These are phyloP conservation scores for Himalopsyche japonica DNA, from an alignment of 2,888 invertebrate genomes.

Conservation along the genomic window DNA sequence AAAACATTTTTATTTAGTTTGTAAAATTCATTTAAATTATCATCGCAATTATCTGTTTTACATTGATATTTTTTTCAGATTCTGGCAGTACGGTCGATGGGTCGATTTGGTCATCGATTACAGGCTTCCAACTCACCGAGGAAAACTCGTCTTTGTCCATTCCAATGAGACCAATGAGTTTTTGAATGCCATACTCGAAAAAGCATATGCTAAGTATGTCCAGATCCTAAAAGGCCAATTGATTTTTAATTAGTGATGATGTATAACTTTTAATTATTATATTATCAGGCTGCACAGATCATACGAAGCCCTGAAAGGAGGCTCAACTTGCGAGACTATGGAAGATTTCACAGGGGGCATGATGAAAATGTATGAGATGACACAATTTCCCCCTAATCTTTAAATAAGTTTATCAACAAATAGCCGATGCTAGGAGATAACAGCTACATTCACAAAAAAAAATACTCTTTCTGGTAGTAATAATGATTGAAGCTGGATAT, in stretches of 20 bases:
- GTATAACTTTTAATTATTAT: not conserved
- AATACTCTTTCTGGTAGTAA: too few relatives aligned
- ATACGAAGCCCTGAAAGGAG: constrained; percentile 96
- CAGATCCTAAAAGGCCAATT: not conserved
- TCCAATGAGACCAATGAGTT: constrained; percentile 89
- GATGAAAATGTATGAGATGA: constrained; percentile 89
- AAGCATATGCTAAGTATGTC: constrained; percentile 88
- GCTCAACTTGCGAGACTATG: constrained; percentile 97
- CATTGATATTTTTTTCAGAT: constrained; percentile 54
- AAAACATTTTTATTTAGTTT: too few relatives aligned
- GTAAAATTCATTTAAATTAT: not conserved
- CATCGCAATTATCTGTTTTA: not conserved
- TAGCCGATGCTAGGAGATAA: too few relatives aligned
- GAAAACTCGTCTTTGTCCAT: constrained; percentile 83
- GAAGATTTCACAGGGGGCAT: constrained; percentile 98
- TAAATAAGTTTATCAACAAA: constrained; percentile 62
- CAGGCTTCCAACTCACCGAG: constrained; percentile 82
- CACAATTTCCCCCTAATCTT: constrained; percentile 80
- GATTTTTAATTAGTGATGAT: not conserved
- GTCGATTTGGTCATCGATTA: constrained; percentile 93
- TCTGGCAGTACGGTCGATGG: constrained; percentile 96
- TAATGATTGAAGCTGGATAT: not conserved
- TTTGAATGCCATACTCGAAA: constrained; percentile 94
- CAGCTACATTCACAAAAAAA: too few relatives aligned
- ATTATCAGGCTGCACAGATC: constrained; percentile 83